Percentiles rank a stretch among this genome's conserved stretches.
Evolutionary conservation across 2,113 vertebrate genomes (phyloP).

Genomic region (Ciconia stormi): DNA sequence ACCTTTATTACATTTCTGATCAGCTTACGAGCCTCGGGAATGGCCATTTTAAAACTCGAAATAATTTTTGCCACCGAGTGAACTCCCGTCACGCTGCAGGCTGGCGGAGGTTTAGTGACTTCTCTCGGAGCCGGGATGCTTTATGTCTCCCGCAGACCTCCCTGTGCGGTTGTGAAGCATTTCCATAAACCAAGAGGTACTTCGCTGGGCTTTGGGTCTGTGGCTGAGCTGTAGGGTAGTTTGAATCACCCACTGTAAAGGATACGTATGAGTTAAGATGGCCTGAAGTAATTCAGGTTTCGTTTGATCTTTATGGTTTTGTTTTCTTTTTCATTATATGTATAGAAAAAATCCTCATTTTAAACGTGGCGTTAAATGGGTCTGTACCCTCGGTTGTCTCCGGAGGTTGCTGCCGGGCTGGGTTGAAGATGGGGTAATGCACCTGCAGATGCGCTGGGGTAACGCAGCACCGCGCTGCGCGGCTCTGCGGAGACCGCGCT

Average conservation of each 20-base stretch:
- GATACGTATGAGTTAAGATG: too few species aligned
- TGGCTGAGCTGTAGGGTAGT: background rate
- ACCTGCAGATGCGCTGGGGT: fast-evolving
- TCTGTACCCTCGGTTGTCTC: background rate
- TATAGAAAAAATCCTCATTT: background rate
- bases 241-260: background rate
- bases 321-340: background rate
- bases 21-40: background rate
- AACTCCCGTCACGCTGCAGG: background rate
- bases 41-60: background rate
- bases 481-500: background rate
- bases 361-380: fast-evolving
- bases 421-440: too few species aligned
- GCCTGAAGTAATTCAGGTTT: background rate
- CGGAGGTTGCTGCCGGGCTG: background rate
- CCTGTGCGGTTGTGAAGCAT: fast-evolving
- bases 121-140: fast-evolving
- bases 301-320: background rate
- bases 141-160: background rate
- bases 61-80: background rate
- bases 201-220: background rate
- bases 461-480: background rate
- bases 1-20: background rate
- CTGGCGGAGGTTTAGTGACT: too few species aligned
- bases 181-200: fast-evolving